phyloP scores from a whole-genome alignment of 2,797 vertebrate genomes.

The Gymnocypris eckloni region DNA sequence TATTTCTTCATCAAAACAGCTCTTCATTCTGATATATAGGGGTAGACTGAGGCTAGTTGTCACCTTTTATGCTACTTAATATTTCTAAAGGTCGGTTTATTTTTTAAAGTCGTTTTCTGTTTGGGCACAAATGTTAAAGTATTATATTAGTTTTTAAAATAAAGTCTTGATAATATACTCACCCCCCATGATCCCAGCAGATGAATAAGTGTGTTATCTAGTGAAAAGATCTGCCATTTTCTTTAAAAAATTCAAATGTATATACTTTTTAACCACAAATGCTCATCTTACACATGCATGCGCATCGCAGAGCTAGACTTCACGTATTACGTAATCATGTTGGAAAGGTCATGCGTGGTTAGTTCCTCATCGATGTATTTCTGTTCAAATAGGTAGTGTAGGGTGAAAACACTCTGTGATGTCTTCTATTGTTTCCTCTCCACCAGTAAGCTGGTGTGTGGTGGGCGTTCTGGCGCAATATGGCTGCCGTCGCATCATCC shows the following conservation, averaged over 20 bases:
- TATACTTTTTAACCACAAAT: not conserved
- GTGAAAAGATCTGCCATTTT: not conserved
- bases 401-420: too few relatives aligned
- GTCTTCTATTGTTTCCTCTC: too few relatives aligned
- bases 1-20: slow-evolving; percentile 8
- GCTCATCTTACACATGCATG: not conserved
- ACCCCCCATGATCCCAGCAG: not conserved
- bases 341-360: too few relatives aligned
- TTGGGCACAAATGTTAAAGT: not conserved
- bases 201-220: not conserved
- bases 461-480: too few relatives aligned
- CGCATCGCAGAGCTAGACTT: too few relatives aligned
- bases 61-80: not conserved
- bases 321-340: too few relatives aligned
- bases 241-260: not conserved
- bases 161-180: not conserved
- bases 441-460: too few relatives aligned
- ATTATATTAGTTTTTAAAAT: not conserved
- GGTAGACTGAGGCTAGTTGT: not conserved
- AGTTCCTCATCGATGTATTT: too few relatives aligned
- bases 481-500: too few relatives aligned
- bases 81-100: not conserved
- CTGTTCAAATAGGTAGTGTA: too few relatives aligned
- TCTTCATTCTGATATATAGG: not conserved
- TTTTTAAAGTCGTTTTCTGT: not conserved